These are phyloP conservation scores for Lamellibrachia luymesi DNA, from an alignment of 1,140 invertebrate genomes.

Conservation along the genomic window DNA sequence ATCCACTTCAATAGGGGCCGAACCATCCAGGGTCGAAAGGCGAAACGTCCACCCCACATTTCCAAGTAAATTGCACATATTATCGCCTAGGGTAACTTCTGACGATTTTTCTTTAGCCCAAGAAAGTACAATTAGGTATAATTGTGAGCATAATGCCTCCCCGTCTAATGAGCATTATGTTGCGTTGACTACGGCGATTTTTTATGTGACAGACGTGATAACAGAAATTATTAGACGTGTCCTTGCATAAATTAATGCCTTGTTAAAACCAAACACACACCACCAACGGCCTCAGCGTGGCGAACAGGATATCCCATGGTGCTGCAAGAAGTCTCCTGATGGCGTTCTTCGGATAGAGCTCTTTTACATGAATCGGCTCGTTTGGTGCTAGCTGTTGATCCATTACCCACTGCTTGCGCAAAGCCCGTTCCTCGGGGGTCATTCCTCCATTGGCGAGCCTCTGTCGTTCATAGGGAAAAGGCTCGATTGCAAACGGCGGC, in stretches of 20 bases:
- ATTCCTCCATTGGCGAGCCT: conserved; percentile 42
- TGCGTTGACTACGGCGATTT: background rate
- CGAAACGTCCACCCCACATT: too few species aligned
- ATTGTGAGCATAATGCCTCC: background rate
- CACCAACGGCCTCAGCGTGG: conserved; percentile 31
- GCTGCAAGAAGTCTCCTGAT: conserved; percentile 36
- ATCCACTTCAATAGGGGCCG: too few species aligned
- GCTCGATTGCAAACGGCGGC: conserved; percentile 51
- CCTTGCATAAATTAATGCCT: background rate
- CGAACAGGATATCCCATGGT: conserved; percentile 36
- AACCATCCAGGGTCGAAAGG: too few species aligned
- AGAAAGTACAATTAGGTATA: background rate
- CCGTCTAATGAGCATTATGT: background rate
- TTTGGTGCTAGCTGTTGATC: conserved; percentile 51
- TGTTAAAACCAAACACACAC: conserved; percentile 24
- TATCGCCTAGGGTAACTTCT: too few species aligned
- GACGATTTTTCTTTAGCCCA: background rate
- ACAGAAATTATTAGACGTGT: background rate
- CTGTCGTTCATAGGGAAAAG: conserved; percentile 43
- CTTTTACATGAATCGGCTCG: conserved; percentile 45
- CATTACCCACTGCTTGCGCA: conserved; percentile 50
- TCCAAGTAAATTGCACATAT: too few species aligned
- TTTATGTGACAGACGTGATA: background rate
- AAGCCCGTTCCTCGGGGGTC: conserved; percentile 46
- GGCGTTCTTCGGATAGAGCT: conserved; percentile 41